A percentile compares a stretch with the other conserved stretches of the same genome.
Conservation (phyloP, 1,140 invertebrate genomes). For the Neelides sp. region DNA sequence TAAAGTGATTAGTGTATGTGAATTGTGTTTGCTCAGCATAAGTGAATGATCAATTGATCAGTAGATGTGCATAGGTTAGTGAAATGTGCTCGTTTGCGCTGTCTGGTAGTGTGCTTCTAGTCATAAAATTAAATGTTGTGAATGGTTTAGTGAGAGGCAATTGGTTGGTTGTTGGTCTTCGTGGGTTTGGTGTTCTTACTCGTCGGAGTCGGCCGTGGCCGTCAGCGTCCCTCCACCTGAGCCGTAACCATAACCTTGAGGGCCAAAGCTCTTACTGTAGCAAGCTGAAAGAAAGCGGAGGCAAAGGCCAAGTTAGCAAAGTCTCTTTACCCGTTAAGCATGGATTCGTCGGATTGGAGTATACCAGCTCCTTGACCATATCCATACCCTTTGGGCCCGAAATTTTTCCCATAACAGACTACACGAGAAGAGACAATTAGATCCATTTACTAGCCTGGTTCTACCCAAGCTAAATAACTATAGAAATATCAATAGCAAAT, state of each 20-base stretch:
- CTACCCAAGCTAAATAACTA: no score
- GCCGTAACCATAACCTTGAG: slow-evolving; percentile 78
- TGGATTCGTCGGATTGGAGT: slow-evolving; percentile 64
- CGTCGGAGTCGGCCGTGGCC: slow-evolving; percentile 16
- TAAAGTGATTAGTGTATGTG: no score
- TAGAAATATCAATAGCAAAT: slow-evolving; percentile 2
- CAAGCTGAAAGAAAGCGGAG: slow-evolving; percentile 43
- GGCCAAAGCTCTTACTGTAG: slow-evolving; percentile 69
- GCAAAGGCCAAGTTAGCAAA: slow-evolving; percentile 1
- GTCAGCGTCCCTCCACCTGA: slow-evolving; percentile 36
- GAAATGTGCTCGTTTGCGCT: no score
- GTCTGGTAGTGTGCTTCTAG: no score
- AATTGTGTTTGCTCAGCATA: no score
- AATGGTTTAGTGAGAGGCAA: no score
- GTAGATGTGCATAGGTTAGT: no score
- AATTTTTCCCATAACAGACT: slow-evolving; percentile 88
- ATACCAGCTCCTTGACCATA: slow-evolving; percentile 83
- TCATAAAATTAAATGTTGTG: no score
- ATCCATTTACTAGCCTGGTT: slow-evolving; percentile 11
- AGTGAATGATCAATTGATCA: no score
- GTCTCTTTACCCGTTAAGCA: slow-evolving; percentile 53
- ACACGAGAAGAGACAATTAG: slow-evolving; percentile 35
- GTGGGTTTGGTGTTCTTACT: slow-evolving; percentile 14
- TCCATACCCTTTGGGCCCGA: slow-evolving; percentile 85
- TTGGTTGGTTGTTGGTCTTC: no score